Percentiles rank a stretch among this genome's conserved stretches.
These are phyloP conservation scores for Pseudopodoces humilis DNA, from an alignment of 2,113 vertebrate genomes.

Conservation along the genomic window DNA sequence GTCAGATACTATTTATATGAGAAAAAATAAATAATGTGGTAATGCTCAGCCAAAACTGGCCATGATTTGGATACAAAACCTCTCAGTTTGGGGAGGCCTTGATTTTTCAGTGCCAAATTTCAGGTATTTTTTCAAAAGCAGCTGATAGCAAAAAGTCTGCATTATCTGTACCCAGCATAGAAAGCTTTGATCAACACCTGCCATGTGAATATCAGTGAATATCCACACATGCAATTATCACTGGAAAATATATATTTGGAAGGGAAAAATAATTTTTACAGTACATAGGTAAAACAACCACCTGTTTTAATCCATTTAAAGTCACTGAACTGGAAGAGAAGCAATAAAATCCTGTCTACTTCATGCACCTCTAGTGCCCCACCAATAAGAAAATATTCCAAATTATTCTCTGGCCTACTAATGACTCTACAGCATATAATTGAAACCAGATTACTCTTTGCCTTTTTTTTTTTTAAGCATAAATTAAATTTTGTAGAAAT, in stretches of 20 bases:
- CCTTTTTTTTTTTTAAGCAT: not conserved
- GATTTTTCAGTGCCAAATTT: not conserved
- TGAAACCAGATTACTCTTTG: conserved; percentile 66
- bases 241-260: not conserved
- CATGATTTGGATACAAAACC: not conserved
- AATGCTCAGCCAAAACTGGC: not conserved
- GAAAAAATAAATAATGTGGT: not conserved
- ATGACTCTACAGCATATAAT: conserved; percentile 63
- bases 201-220: not conserved
- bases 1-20: not conserved
- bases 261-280: not conserved
- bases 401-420: conserved; percentile 72
- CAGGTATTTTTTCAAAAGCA: not conserved
- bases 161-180: not conserved
- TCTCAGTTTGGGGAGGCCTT: not conserved
- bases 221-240: not conserved
- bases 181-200: not conserved
- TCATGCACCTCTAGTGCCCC: not conserved
- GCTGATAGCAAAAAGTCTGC: not conserved
- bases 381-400: conserved; percentile 62
- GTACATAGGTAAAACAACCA: not conserved
- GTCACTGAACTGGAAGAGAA: conserved; percentile 37
- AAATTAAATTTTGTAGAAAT: not conserved
- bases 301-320: conserved; percentile 39
- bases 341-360: conserved; percentile 48